phyloP scores from a whole-genome alignment of 2,888 invertebrate genomes.

The Junonia oenone region DNA sequence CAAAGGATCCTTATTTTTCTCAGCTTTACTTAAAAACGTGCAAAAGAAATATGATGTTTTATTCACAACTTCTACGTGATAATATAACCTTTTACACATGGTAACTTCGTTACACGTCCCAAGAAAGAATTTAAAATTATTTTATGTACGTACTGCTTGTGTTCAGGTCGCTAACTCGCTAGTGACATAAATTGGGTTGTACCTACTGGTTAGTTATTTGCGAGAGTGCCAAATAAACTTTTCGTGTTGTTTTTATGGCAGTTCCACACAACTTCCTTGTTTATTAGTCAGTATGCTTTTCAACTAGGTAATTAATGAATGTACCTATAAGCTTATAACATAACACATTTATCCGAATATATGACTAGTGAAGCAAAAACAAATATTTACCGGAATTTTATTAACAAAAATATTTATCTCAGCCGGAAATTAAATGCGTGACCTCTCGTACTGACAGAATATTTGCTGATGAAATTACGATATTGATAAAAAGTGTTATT shows the following conservation, averaged over 20 bases:
- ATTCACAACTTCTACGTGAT: background rate
- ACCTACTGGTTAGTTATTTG: constrained; percentile 3
- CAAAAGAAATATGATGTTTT: background rate
- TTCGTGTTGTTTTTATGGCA: constrained; percentile 1
- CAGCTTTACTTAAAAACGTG: background rate
- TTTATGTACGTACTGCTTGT: constrained; percentile 3
- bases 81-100: background rate
- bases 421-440: constrained; percentile 1
- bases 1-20: background rate
- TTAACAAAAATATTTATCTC: background rate
- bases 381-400: background rate
- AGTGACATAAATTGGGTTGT: constrained; percentile 8
- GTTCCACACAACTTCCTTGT: background rate
- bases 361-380: background rate
- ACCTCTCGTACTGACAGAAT: background rate
- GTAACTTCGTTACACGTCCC: background rate
- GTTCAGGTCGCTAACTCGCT: constrained; percentile 8
- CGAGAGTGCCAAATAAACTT: constrained; percentile 10
- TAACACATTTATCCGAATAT: too few species aligned
- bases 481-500: background rate
- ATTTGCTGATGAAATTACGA: background rate
- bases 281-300: background rate
- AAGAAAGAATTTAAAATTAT: background rate
- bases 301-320: background rate
- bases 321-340: background rate